Base-by-base conservation (phyloP, 2,888 invertebrate species). In the Pyrrhosoma nymphula region DNA sequence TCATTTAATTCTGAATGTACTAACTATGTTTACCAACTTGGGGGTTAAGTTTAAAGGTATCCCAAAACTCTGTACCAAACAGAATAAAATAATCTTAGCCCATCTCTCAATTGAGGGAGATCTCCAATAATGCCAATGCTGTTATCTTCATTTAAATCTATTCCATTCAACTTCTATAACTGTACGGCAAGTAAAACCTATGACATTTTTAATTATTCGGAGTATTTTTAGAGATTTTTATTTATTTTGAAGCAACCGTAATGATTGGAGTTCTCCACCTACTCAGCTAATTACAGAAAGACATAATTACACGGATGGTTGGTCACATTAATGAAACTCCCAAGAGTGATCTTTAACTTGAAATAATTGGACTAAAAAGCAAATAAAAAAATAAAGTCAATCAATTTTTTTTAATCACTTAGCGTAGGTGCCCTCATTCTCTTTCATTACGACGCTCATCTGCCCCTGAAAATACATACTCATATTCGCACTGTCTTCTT, bases 301-400 rank as follows among this genome's bases (percentile, higher is more conserved):
- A 35, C 82, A 82, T 82, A 82, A 35, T 82, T 82, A 82, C 14
- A 82, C 82, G 82, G 82, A 35, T 35, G 82, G 82, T 82, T n/a
- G 82, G 35, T 82, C 35, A 82, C 82, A 82, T 82, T 82, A 82
- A 82, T 82, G 82, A 82, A 82, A 35, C 35, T 82, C 30, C 35
- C 35, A 14, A 35, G 82, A 35, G 35, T 14, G 82, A 35, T 0
- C 35, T 82, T 82, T 35, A 82, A 82, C 35, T 82, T 82, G 82
- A 82, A 82, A 30, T 82, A 82, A 82, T 82, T 82, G 35, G 35
- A 82, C 0, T 35, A 82, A 82, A 82, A 82, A 82, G n/a, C 3
- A n/a, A 35, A 23, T 0, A n/a, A 35, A 35, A 82, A 82, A 35
- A 35, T 69, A n/a, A 69, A 20, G 69, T n/a, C 23, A 16, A 82